A percentile compares a stretch with the other conserved stretches of the same genome.
phyloP scores from a whole-genome alignment of 2,113 vertebrate genomes.

The Sebastes schlegelii region DNA sequence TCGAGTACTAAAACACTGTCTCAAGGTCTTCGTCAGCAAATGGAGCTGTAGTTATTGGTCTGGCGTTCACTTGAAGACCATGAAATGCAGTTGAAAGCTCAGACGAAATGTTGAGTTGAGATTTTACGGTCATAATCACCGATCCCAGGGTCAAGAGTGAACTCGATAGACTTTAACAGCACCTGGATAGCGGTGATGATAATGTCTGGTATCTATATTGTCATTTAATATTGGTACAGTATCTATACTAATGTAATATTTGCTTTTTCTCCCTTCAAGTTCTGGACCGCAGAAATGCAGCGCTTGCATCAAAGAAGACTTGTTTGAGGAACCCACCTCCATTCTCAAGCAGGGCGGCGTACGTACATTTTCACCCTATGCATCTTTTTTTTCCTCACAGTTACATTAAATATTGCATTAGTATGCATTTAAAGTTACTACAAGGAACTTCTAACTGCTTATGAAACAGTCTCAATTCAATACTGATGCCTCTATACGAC shows the following conservation, averaged over 20 bases:
- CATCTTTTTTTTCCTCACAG: not conserved
- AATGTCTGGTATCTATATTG: not conserved
- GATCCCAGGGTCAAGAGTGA: not conserved
- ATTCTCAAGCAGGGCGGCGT: slow-evolving; percentile 92
- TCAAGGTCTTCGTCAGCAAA: not conserved
- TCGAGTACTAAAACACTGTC: too few species aligned
- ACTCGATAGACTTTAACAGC: not conserved
- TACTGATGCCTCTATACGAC: not conserved
- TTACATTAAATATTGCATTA: not conserved
- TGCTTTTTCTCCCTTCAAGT: slow-evolving; percentile 73
- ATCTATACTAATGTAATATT: slow-evolving; percentile 1
- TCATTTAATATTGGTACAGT: not conserved
- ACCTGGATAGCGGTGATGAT: not conserved
- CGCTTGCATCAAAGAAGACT: slow-evolving; percentile 94
- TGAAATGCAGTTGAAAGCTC: not conserved
- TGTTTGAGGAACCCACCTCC: slow-evolving; percentile 94
- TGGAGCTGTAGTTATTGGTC: not conserved
- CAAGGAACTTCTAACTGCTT: not conserved
- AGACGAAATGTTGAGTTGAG: not conserved
- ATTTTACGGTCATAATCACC: not conserved
- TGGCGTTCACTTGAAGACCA: not conserved
- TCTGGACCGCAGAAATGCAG: slow-evolving; percentile 94
- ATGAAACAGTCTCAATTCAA: not conserved
- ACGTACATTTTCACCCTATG: slow-evolving; percentile 68
- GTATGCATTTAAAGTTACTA: not conserved